These are phyloP conservation scores for Pachycephala philippinensis DNA, from an alignment of 2,113 vertebrate species.

Conservation along the genomic window DNA sequence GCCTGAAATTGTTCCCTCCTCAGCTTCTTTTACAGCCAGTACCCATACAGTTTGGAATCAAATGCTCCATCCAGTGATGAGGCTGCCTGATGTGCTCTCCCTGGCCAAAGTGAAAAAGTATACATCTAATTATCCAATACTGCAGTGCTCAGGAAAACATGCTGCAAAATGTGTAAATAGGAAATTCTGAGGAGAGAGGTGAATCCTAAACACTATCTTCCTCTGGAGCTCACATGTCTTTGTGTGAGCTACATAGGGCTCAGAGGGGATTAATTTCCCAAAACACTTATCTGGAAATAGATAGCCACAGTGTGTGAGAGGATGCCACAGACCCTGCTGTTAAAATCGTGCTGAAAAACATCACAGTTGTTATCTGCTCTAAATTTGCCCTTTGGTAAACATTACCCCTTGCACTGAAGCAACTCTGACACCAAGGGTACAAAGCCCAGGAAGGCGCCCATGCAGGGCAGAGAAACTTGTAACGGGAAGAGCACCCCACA, in stretches of 20 bases:
- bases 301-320: background rate
- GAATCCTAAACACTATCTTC: background rate
- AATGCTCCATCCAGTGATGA: background rate
- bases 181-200: background rate
- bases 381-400: background rate
- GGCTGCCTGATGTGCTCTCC: background rate
- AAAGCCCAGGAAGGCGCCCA: background rate
- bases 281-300: background rate
- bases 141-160: background rate
- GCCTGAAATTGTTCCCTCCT: background rate
- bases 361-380: background rate
- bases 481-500: background rate
- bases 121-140: background rate
- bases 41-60: background rate
- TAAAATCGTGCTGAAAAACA: background rate
- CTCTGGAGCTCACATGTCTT: background rate
- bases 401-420: background rate
- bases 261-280: background rate
- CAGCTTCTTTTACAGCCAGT: background rate
- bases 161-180: background rate
- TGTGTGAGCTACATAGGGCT: background rate
- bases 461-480: rapidly evolving
- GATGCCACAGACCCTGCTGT: background rate
- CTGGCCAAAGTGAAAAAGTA: background rate
- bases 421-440: background rate